Percentiles rank a stretch among this genome's conserved stretches.
Evolutionary conservation across 2,113 vertebrate species (phyloP).

Genomic region (Siniperca knerii): DNA sequence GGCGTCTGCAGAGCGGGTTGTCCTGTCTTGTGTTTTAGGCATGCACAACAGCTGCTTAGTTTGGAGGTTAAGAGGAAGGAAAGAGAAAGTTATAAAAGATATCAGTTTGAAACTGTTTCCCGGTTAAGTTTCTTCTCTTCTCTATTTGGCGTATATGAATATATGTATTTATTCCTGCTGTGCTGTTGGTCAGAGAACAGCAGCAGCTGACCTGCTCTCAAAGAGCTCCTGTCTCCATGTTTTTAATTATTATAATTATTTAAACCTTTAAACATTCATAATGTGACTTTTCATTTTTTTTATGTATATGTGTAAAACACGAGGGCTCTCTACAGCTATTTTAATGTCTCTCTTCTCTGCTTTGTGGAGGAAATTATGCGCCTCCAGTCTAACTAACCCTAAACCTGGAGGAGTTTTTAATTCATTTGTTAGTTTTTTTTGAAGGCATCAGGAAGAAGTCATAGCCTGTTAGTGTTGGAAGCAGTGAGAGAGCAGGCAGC

Average conservation of each 20-base stretch:
- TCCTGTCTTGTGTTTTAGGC: constrained; percentile 45
- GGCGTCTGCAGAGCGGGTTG: not conserved
- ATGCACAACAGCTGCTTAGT: constrained; percentile 63
- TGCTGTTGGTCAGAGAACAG: constrained; percentile 78
- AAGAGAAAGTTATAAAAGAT: constrained; percentile 49
- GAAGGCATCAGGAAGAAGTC: constrained; percentile 65
- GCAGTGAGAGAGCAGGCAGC: constrained; percentile 41
- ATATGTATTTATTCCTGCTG: constrained; percentile 84
- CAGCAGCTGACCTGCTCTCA: constrained; percentile 85
- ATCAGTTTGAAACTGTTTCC: constrained; percentile 76
- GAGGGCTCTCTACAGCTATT: constrained; percentile 79
- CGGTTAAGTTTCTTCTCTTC: constrained; percentile 60
- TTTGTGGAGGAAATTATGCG: constrained; percentile 41
- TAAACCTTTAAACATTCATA: constrained; percentile 85
- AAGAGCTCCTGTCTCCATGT: constrained; percentile 84
- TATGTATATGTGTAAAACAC: constrained; percentile 78
- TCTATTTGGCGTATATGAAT: constrained; percentile 75
- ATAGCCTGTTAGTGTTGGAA: constrained; percentile 56
- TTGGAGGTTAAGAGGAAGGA: constrained; percentile 40
- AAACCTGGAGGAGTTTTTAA: constrained; percentile 39
- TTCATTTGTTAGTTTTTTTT: not conserved
- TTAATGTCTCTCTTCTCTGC: constrained; percentile 53
- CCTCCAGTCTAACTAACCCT: constrained; percentile 49
- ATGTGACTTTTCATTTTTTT: constrained; percentile 71
- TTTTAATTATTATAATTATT: constrained; percentile 84